These are phyloP conservation scores for Sisyra terminalis DNA, from an alignment of 2,888 invertebrate genomes.

Conservation along the genomic window DNA sequence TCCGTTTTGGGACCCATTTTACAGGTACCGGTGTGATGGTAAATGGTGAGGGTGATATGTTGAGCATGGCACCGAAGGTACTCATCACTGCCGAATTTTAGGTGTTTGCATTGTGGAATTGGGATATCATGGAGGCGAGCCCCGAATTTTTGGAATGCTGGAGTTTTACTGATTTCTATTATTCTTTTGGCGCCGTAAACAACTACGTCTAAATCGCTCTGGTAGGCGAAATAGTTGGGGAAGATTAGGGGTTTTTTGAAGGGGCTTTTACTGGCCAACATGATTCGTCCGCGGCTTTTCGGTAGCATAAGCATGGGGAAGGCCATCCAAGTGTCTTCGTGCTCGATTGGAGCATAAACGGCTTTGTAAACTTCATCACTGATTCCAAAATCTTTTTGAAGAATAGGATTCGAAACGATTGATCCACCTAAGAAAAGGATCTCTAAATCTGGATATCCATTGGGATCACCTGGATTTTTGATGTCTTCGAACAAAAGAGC, in stretches of 20 bases:
- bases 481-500: conserved; percentile 48
- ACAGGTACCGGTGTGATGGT: conserved; percentile 49
- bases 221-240: conserved; percentile 40
- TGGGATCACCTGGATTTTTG: conserved; percentile 34
- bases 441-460: conserved; percentile 49
- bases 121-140: conserved; percentile 39
- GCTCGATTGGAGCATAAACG: conserved; percentile 22
- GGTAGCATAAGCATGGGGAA: conserved; percentile 39
- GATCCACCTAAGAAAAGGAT: conserved; percentile 45
- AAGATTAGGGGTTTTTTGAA: conserved; percentile 38
- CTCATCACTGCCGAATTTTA: conserved; percentile 41
- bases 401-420: conserved; percentile 33
- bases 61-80: conserved; percentile 53
- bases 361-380: conserved; percentile 21
- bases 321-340: conserved; percentile 27
- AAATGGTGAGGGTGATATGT: conserved; percentile 50
- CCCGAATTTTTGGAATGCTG: conserved; percentile 39
- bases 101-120: conserved; percentile 39
- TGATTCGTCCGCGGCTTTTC: conserved; percentile 38
- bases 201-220: conserved; percentile 43
- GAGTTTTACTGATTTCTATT: conserved; percentile 37
- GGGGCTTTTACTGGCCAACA: conserved; percentile 35
- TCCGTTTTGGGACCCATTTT: conserved; percentile 44
- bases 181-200: conserved; percentile 44
- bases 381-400: conserved; percentile 29